A percentile compares a stretch with the other conserved stretches of the same genome.
Conservation (phyloP, 2,888 invertebrate species). For the Chrysolina oricalcia region DNA sequence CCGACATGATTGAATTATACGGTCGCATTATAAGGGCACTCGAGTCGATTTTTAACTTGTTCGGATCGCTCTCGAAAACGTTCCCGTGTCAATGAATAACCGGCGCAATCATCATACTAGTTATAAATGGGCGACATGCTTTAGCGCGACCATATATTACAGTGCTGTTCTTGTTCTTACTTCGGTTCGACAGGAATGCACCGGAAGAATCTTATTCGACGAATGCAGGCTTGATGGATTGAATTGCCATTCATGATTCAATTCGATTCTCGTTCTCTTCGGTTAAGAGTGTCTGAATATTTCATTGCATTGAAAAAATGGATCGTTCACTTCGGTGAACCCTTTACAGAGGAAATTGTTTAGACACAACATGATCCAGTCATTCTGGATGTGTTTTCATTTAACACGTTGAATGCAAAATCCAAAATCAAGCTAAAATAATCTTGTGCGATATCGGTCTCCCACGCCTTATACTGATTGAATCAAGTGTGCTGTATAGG, state of each 20-base stretch:
- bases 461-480: too few species aligned
- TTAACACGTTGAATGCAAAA: too few species aligned
- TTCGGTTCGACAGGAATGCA: conserved; percentile 7
- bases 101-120: conserved; percentile 35
- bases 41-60: conserved; percentile 28
- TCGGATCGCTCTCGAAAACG: conserved; percentile 10
- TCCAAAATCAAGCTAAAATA: too few species aligned
- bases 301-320: neutral
- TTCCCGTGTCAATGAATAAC: conserved; percentile 37
- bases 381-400: too few species aligned
- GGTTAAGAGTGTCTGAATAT: neutral
- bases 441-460: too few species aligned
- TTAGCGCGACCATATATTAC: conserved; percentile 28
- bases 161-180: conserved; percentile 11
- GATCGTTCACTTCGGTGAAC: neutral
- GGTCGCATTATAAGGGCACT: conserved; percentile 32
- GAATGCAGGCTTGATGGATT: conserved; percentile 9
- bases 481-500: too few species aligned
- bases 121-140: conserved; percentile 37
- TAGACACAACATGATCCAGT: too few species aligned
- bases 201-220: conserved; percentile 17
- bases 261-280: neutral
- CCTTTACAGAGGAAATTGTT: too few species aligned
- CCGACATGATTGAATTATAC: conserved; percentile 40
- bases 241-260: conserved; percentile 14